Conservation (phyloP, 53 echinoderm and acorn worm genomes). For the Crossaster papposus region DNA sequence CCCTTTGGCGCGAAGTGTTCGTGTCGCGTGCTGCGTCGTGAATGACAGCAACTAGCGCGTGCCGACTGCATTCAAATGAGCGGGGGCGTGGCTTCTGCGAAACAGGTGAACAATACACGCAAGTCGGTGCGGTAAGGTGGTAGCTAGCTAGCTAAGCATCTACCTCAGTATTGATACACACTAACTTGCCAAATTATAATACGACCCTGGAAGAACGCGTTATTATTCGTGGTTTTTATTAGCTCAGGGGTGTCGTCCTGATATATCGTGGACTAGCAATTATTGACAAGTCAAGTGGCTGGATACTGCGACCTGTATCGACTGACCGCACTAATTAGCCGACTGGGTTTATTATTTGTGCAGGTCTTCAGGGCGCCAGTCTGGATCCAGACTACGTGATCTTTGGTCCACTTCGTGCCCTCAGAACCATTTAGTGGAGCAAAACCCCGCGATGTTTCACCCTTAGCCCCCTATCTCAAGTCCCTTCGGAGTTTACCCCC, state of each 20-base stretch:
- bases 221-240: conserved; percentile 20
- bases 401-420: conserved; percentile 38
- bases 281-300: neutral
- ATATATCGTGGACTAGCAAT: neutral
- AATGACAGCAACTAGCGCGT: conserved; percentile 47
- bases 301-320: neutral
- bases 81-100: conserved; percentile 22
- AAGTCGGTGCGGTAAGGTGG: neutral
- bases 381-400: conserved; percentile 32
- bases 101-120: conserved; percentile 4
- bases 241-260: conserved; percentile 17
- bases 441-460: neutral
- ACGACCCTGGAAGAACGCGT: neutral
- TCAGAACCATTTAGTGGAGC: neutral
- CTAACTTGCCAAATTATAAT: neutral
- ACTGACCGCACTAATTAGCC: conserved; percentile 45
- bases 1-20: conserved; percentile 40
- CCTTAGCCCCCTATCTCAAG: neutral
- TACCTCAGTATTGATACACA: neutral
- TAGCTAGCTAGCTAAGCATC: neutral
- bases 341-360: neutral
- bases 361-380: conserved; percentile 35
- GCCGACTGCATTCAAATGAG: conserved; percentile 45
- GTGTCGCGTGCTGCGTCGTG: conserved; percentile 38
- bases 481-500: neutral